Evolutionary conservation across 1,140 invertebrate genomes (phyloP).

Genomic region (Drosophila malerkotliana): DNA sequence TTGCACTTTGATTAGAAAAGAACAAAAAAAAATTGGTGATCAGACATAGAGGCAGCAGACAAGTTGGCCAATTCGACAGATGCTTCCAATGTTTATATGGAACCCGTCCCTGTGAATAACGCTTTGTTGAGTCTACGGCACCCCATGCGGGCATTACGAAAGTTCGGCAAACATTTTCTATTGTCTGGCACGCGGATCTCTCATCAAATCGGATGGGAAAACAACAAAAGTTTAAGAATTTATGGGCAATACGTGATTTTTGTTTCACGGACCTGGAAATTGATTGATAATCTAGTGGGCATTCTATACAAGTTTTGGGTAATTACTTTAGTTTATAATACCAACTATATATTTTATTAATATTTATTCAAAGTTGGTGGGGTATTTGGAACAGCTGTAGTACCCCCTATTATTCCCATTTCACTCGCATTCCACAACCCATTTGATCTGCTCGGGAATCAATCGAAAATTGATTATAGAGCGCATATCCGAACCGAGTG

Average conservation of each 20-base stretch:
- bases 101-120: slow-evolving; percentile 2
- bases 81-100: slow-evolving; percentile 68
- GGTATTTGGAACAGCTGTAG: not conserved
- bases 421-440: slow-evolving; percentile 3
- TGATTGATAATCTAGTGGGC: slow-evolving; percentile 38
- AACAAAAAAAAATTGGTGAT: slow-evolving; percentile 48
- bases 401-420: not conserved
- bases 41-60: slow-evolving; percentile 63
- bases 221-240: slow-evolving; percentile 24
- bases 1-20: slow-evolving; percentile 67
- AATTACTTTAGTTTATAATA: not conserved
- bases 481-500: slow-evolving; percentile 25
- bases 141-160: slow-evolving; percentile 43
- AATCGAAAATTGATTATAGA: slow-evolving; percentile 55
- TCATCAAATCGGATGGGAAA: slow-evolving; percentile 1
- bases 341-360: not conserved
- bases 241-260: slow-evolving; percentile 47
- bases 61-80: slow-evolving; percentile 51
- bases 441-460: slow-evolving; percentile 42
- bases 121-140: slow-evolving; percentile 41
- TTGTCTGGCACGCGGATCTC: slow-evolving; percentile 46
- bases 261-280: slow-evolving; percentile 19
- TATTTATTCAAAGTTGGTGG: too few relatives aligned
- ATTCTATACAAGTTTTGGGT: slow-evolving; percentile 19
- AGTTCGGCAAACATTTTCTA: slow-evolving; percentile 58